Evolutionary conservation across 2,797 vertebrate genomes (phyloP).

Genomic region (Halcyon chelicuti): DNA sequence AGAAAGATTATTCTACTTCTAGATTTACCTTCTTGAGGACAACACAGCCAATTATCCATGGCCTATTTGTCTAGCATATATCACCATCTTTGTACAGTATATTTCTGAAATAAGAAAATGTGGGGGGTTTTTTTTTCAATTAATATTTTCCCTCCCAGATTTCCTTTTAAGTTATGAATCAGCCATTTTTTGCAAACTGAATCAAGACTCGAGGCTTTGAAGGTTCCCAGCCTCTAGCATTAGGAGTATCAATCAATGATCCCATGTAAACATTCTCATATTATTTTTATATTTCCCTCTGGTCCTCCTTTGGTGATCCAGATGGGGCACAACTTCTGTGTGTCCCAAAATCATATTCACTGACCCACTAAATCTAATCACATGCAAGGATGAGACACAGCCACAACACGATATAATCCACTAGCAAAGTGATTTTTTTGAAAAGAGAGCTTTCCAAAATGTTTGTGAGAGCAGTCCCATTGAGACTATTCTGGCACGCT

Average conservation of each 20-base stretch:
- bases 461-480: slow-evolving; percentile 50
- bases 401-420: background rate
- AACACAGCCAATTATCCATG: background rate
- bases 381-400: background rate
- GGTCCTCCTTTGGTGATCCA: background rate
- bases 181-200: background rate
- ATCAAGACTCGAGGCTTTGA: background rate
- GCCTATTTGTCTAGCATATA: background rate
- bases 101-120: background rate
- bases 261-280: background rate
- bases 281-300: rapidly evolving
- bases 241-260: background rate
- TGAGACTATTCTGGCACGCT: background rate
- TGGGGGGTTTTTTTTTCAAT: background rate
- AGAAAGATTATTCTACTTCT: background rate
- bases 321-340: background rate
- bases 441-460: slow-evolving; percentile 51
- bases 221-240: background rate
- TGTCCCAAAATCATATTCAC: background rate
- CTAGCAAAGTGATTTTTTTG: background rate
- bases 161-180: background rate
- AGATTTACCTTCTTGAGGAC: background rate
- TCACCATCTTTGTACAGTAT: background rate
- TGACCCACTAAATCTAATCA: slow-evolving; percentile 53
- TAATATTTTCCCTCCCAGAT: background rate